Conservation (phyloP, 2,888 invertebrate species). For the Drosophila mayaguana region DNA sequence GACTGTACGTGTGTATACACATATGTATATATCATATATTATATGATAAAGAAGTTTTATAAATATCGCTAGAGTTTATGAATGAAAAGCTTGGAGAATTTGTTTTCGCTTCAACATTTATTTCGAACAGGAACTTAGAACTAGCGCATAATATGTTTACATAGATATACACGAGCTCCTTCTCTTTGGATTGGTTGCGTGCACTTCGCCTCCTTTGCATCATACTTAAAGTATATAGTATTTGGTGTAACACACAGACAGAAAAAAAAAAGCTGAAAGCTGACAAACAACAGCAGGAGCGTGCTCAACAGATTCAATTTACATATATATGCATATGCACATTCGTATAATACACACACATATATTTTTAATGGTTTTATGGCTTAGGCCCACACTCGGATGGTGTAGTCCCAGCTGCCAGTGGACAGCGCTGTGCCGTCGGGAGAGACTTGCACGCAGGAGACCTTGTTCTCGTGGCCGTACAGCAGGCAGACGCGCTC, state of each 20-base stretch:
- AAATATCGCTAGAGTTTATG: background rate
- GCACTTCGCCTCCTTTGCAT: slow-evolving; percentile 15
- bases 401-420: slow-evolving; percentile 98
- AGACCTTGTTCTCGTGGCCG: slow-evolving; percentile 98
- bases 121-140: slow-evolving; percentile 76
- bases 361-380: slow-evolving; percentile 6
- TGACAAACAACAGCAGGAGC: slow-evolving; percentile 10
- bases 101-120: slow-evolving; percentile 68
- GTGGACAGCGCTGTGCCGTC: slow-evolving; percentile 99
- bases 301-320: slow-evolving; percentile 32
- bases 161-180: slow-evolving; percentile 42
- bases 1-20: background rate
- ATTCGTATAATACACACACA: background rate
- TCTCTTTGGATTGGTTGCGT: slow-evolving; percentile 36
- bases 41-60: background rate
- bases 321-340: slow-evolving; percentile 6
- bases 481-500: slow-evolving; percentile 95
- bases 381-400: slow-evolving; percentile 88
- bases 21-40: too few relatives aligned
- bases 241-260: slow-evolving; percentile 34
- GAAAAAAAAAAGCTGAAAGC: slow-evolving; percentile 20
- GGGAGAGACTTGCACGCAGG: slow-evolving; percentile 96
- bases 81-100: background rate
- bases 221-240: slow-evolving; percentile 53
- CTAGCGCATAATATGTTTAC: slow-evolving; percentile 60